Evolutionary conservation across 1,140 invertebrate genomes (phyloP).

Genomic region (Asobara japonica): DNA sequence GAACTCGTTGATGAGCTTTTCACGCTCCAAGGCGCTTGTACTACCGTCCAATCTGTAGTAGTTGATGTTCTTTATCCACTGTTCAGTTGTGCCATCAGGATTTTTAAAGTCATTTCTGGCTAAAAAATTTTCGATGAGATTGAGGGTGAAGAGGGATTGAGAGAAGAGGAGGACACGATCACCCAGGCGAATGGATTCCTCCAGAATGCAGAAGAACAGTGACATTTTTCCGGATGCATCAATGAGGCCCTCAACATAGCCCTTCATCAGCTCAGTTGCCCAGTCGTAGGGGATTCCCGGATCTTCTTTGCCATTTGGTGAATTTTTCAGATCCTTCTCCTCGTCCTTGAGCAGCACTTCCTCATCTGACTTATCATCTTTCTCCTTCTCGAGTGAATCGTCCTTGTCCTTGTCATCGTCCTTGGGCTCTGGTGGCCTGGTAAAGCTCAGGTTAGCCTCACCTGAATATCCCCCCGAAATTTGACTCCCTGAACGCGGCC

Average conservation of each 20-base stretch:
- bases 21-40: slow-evolving; percentile 91
- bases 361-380: slow-evolving; percentile 64
- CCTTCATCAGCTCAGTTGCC: slow-evolving; percentile 86
- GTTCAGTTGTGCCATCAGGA: slow-evolving; percentile 69
- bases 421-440: slow-evolving; percentile 35
- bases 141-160: slow-evolving; percentile 94
- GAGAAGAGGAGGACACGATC: slow-evolving; percentile 97
- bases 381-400: slow-evolving; percentile 70
- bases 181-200: slow-evolving; percentile 85
- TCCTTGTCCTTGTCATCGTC: slow-evolving; percentile 58
- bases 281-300: slow-evolving; percentile 86
- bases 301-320: slow-evolving; percentile 72
- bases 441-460: no score
- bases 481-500: no score
- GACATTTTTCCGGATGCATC: slow-evolving; percentile 97
- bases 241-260: slow-evolving; percentile 88
- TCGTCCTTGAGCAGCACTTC: slow-evolving; percentile 60
- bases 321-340: slow-evolving; percentile 65
- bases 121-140: slow-evolving; percentile 97
- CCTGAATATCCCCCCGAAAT: no score
- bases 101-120: slow-evolving; percentile 80
- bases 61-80: slow-evolving; percentile 88
- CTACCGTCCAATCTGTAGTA: slow-evolving; percentile 97
- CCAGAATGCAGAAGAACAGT: slow-evolving; percentile 91
- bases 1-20: slow-evolving; percentile 97